Percentiles rank a stretch among this genome's conserved stretches.
These are phyloP conservation scores for Cosmia pyralina DNA, from an alignment of 2,888 invertebrate genomes.

Conservation along the genomic window DNA sequence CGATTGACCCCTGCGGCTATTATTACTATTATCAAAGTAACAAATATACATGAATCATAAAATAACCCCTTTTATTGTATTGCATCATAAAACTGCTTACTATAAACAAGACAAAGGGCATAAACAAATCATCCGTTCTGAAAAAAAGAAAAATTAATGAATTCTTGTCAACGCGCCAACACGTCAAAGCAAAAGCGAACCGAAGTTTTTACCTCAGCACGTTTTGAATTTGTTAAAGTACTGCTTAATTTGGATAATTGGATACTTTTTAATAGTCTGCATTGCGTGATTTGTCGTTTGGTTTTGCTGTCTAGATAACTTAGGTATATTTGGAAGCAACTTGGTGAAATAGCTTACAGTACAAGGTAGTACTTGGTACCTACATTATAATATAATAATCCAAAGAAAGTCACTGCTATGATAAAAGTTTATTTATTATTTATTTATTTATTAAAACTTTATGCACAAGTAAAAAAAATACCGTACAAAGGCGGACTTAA, in stretches of 20 bases:
- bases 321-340: neutral
- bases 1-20: no score
- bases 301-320: slow-evolving; percentile 3
- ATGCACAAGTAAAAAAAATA: no score
- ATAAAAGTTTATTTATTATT: no score
- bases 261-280: slow-evolving; percentile 53
- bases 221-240: slow-evolving; percentile 61
- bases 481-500: no score
- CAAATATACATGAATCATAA: neutral
- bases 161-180: slow-evolving; percentile 71
- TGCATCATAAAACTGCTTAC: neutral
- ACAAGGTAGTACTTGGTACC: neutral
- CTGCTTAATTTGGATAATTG: slow-evolving; percentile 58
- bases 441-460: no score
- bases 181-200: slow-evolving; percentile 55
- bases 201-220: slow-evolving; percentile 54
- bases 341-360: neutral
- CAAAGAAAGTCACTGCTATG: no score
- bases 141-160: slow-evolving; percentile 59
- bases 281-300: slow-evolving; percentile 37
- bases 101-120: slow-evolving; percentile 15
- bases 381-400: no score
- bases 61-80: neutral
- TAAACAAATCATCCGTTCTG: slow-evolving; percentile 23
- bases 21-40: neutral